Evolutionary conservation across 2,113 vertebrate species (phyloP).

Genomic region (Chaenogobius annularis): DNA sequence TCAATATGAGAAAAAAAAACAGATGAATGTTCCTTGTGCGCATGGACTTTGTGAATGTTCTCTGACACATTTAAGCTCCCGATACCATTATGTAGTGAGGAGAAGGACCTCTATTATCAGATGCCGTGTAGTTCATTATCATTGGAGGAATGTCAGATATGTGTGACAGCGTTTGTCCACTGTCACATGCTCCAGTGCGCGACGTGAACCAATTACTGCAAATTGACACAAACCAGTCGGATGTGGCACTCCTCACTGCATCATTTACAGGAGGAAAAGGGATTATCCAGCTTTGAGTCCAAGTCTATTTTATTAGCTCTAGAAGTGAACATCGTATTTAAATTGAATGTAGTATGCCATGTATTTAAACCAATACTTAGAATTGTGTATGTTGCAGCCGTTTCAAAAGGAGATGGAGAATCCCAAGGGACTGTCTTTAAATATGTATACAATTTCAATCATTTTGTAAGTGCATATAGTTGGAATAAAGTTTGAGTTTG

Average conservation of each 20-base stretch:
- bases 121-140: conserved; percentile 64
- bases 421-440: too few relatives aligned
- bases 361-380: too few relatives aligned
- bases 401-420: too few relatives aligned
- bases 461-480: too few relatives aligned
- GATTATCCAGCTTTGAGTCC: conserved; percentile 36
- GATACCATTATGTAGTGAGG: neutral
- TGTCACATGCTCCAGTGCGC: conserved; percentile 60
- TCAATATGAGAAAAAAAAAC: too few relatives aligned
- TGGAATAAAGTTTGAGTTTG: too few relatives aligned
- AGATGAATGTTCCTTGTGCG: neutral
- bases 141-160: conserved; percentile 66
- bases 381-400: too few relatives aligned
- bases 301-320: neutral
- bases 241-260: conserved; percentile 22
- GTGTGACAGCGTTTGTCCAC: conserved; percentile 48
- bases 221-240: conserved; percentile 67
- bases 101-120: conserved; percentile 41
- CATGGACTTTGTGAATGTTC: too few relatives aligned
- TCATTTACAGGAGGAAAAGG: conserved; percentile 23
- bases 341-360: neutral
- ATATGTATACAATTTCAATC: too few relatives aligned
- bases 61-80: neutral
- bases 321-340: neutral
- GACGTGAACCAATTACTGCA: conserved; percentile 71